A percentile compares a stretch with the other conserved stretches of the same genome.
Conservation (phyloP, 2,113 vertebrate genomes). For the Delphinus delphis region DNA sequence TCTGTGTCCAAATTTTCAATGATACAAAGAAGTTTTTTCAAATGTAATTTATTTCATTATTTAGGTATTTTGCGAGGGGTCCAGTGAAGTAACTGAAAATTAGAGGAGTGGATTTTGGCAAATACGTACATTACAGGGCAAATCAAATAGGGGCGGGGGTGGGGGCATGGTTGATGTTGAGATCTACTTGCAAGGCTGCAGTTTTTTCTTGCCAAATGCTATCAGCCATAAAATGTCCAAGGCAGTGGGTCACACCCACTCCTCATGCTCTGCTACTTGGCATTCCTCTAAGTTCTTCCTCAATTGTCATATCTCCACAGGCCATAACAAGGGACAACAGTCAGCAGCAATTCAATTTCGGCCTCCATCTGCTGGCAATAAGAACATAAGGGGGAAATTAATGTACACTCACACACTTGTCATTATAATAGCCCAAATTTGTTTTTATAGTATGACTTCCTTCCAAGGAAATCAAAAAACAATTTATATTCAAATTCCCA, state of each 20-base stretch:
- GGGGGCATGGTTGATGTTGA: neutral
- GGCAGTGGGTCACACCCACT: constrained; percentile 56
- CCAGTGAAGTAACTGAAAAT: neutral
- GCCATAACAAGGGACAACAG: constrained; percentile 79
- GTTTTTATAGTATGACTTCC: constrained; percentile 68
- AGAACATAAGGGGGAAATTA: constrained; percentile 80
- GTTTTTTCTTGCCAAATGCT: constrained; percentile 61
- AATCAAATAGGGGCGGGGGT: neutral
- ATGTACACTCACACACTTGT: constrained; percentile 73
- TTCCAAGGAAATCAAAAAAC: constrained; percentile 70
- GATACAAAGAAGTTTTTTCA: neutral
- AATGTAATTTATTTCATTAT: neutral
- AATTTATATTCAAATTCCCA: constrained; percentile 58
- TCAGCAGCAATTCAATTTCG: constrained; percentile 78
- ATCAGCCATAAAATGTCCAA: constrained; percentile 59
- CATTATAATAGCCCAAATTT: constrained; percentile 72
- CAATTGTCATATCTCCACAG: constrained; percentile 78
- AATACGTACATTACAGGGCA: neutral
- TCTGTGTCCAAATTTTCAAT: neutral
- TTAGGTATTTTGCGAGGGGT: neutral
- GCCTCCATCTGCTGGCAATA: constrained; percentile 80
- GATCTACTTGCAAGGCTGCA: constrained; percentile 28
- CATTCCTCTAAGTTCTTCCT: constrained; percentile 76
- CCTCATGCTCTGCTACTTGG: constrained; percentile 73
- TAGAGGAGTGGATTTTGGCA: neutral